A percentile compares a stretch with the other conserved stretches of the same genome.
Evolutionary conservation across 2,888 invertebrate species (phyloP).

Genomic region (Petrophora chlorosata): DNA sequence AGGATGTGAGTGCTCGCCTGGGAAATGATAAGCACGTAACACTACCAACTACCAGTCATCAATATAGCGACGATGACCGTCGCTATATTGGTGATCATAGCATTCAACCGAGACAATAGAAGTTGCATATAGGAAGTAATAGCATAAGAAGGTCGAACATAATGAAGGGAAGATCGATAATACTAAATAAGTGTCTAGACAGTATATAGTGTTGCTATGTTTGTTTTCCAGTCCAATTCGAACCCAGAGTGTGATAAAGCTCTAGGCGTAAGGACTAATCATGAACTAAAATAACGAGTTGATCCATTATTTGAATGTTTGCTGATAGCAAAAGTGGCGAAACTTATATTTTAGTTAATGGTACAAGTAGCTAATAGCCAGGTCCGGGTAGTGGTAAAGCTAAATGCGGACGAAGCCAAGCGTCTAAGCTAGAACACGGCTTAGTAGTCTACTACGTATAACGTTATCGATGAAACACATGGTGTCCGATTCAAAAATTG

Average conservation of each 20-base stretch:
- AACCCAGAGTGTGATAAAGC: no score
- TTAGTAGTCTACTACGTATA: no score
- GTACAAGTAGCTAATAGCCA: no score
- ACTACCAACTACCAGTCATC: conserved; percentile 14
- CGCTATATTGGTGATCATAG: conserved; percentile 33
- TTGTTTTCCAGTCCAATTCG: no score
- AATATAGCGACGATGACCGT: no score
- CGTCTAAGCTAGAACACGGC: not conserved
- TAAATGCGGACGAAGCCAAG: not conserved
- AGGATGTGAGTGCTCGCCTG: conserved; percentile 30
- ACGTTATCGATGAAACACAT: conserved; percentile 19
- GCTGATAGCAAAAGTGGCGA: not conserved
- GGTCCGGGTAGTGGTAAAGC: no score
- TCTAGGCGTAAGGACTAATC: no score
- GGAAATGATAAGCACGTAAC: conserved; percentile 43
- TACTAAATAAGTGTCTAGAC: no score
- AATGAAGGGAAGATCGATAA: not conserved
- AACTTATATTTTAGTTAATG: not conserved
- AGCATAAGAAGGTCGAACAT: conserved; percentile 34
- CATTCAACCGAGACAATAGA: conserved; percentile 43
- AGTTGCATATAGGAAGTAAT: conserved; percentile 41
- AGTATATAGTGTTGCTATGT: no score
- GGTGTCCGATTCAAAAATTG: conserved; percentile 17
- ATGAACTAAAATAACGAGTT: no score
- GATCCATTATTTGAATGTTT: not conserved